Percentiles rank a stretch among this genome's conserved stretches.
These are phyloP conservation scores for Sinella curviseta DNA, from an alignment of 1,140 invertebrate genomes.

Conservation along the genomic window DNA sequence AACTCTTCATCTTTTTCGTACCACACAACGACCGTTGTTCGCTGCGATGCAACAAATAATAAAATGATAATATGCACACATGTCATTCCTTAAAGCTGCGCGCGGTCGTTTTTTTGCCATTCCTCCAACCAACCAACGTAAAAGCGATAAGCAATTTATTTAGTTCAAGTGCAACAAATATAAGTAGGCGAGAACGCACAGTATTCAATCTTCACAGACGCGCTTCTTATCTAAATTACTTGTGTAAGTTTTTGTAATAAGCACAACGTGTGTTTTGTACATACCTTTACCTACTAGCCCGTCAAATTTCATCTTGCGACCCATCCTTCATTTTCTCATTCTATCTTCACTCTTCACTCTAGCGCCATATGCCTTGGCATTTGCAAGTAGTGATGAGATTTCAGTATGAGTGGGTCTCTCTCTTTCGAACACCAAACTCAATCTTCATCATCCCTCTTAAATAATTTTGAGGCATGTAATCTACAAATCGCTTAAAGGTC, in stretches of 20 bases:
- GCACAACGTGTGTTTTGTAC: too few species aligned
- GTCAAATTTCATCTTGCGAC: neutral
- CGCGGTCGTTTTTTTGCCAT: neutral
- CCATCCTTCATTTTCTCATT: neutral
- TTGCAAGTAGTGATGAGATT: neutral
- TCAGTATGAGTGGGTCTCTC: too few species aligned
- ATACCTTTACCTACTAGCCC: neutral
- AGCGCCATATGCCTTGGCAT: neutral
- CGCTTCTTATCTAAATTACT: neutral
- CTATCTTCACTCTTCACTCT: too few species aligned
- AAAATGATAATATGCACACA: neutral
- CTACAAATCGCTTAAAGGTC: constrained; percentile 4
- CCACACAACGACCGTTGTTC: too few species aligned
- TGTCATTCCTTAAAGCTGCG: neutral
- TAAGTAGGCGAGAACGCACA: neutral
- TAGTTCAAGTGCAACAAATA: neutral
- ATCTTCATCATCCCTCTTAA: neutral
- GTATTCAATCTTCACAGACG: neutral
- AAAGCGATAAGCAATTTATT: neutral
- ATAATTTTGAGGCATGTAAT: constrained; percentile 3
- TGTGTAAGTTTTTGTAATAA: too few species aligned
- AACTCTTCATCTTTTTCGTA: too few species aligned
- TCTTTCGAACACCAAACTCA: neutral
- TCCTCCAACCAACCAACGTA: neutral
- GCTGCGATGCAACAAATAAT: neutral